Evolutionary conservation across 2,888 invertebrate genomes (phyloP).

Genomic region (Eupithecia subfuscata): DNA sequence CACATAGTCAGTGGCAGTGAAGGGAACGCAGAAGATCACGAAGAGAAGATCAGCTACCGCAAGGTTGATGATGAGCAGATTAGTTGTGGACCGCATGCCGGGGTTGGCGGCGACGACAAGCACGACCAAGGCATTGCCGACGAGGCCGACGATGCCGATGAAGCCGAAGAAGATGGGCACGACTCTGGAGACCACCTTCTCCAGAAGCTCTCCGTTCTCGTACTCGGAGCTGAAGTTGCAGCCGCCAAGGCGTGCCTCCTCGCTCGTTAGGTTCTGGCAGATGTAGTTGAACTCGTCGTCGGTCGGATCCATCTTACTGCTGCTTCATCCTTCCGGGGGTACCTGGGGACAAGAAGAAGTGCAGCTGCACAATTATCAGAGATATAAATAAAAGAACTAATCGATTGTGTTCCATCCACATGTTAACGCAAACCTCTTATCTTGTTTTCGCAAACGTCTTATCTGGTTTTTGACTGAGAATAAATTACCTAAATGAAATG

Average conservation of each 20-base stretch:
- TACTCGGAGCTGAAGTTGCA: constrained; percentile 74
- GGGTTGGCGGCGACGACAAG: constrained; percentile 94
- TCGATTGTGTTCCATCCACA: background rate
- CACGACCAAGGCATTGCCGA: constrained; percentile 95
- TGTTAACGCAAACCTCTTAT: background rate
- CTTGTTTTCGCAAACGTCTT: no score
- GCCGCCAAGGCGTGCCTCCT: constrained; percentile 64
- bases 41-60: constrained; percentile 96
- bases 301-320: constrained; percentile 68
- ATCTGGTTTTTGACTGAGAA: no score
- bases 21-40: constrained; percentile 96
- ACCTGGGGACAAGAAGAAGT: constrained; percentile 34
- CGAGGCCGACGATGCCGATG: constrained; percentile 93
- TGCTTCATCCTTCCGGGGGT: constrained; percentile 46
- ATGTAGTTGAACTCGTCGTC: constrained; percentile 77
- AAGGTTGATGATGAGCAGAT: constrained; percentile 94
- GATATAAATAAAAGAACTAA: background rate
- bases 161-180: constrained; percentile 93
- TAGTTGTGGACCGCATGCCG: constrained; percentile 96
- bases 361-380: background rate
- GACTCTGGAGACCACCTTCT: constrained; percentile 87
- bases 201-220: constrained; percentile 81
- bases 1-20: constrained; percentile 95
- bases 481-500: background rate
- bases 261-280: constrained; percentile 72